Evolutionary conservation across 2,797 vertebrate genomes (phyloP).

Genomic region (Phaenicophaeus curvirostris): DNA sequence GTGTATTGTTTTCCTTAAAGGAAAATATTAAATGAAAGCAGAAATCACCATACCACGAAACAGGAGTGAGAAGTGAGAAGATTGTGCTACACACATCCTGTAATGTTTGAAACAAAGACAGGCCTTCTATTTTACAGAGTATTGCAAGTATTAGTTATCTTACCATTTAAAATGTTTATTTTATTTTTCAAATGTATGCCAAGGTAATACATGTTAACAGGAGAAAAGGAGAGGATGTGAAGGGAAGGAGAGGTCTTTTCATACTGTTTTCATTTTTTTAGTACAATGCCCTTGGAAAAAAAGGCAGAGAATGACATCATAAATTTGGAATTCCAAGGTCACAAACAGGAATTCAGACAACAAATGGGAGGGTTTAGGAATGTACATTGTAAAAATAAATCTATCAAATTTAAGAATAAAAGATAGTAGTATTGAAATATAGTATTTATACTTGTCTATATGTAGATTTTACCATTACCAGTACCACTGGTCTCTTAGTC

Average conservation of each 20-base stretch:
- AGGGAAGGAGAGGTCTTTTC: conserved; percentile 47
- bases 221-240: conserved; percentile 57
- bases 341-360: conserved; percentile 73
- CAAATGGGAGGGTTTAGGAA: conserved; percentile 69
- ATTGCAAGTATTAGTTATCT: not conserved
- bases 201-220: not conserved
- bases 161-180: not conserved
- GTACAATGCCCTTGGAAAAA: conserved; percentile 63
- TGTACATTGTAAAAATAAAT: conserved; percentile 66
- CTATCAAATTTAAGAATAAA: conserved; percentile 45
- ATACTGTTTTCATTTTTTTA: conserved; percentile 69
- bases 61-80: not conserved
- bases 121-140: not conserved
- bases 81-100: not conserved
- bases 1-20: not conserved
- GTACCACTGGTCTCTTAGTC: not conserved
- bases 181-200: not conserved
- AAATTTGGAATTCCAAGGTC: conserved; percentile 65
- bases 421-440: conserved; percentile 18
- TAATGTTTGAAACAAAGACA: not conserved
- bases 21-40: not conserved
- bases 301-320: conserved; percentile 62
- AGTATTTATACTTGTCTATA: not conserved
- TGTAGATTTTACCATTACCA: too few relatives aligned
- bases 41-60: not conserved